Base-by-base conservation (phyloP, 1,140 invertebrate genomes). In the Tachypleus tridentatus region DNA sequence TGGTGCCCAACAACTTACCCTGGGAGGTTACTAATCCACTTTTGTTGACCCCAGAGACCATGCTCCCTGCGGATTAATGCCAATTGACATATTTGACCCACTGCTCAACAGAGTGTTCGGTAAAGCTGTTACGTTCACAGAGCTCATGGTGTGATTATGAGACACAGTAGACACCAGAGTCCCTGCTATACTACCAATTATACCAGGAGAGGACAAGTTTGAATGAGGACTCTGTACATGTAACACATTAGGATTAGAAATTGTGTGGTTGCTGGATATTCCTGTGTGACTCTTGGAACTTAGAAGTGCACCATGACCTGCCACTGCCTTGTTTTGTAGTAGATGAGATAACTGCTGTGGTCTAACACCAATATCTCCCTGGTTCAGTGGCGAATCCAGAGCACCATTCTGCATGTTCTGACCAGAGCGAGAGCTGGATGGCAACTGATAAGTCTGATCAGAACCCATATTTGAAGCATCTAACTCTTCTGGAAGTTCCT, bases 401-500 rank as follows among this genome's bases (percentile, higher is more conserved):
- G 68, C 69, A 57, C 74, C 73, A 71, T 75, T 77, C 63, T 74
- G 70, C 29, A 71, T 60, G 58, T 60, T 70, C 49, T 64, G 63
- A 47, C 51, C 49, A n/a, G 64, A 10, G 29, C 49, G 58, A 51
- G 58, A 51, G 29, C 29, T 29, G 47, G 60, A 58, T 11, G 58
- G 63, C 4, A 66, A 61, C 50, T 73, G 49, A 51, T 61, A 57
- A 47, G 11, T 54, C 29, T 29, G 29, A 50, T 68, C 62, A 49
- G 57, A 51, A 49, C 59, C 58, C 49, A 69, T 62, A 52, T 69
- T 69, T 60, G 67, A 65, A 49, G 66, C 69, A 67, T 93, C 87
- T 62, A 96, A 79, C 78, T 95, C 93, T 81, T 95, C 91, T 52
- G 92, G 92, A 66, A 96, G 83, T 78, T 93, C 88, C 79, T 92